Base-by-base conservation (phyloP, 2,113 vertebrate genomes). In the Grammomys dolichurus region DNA sequence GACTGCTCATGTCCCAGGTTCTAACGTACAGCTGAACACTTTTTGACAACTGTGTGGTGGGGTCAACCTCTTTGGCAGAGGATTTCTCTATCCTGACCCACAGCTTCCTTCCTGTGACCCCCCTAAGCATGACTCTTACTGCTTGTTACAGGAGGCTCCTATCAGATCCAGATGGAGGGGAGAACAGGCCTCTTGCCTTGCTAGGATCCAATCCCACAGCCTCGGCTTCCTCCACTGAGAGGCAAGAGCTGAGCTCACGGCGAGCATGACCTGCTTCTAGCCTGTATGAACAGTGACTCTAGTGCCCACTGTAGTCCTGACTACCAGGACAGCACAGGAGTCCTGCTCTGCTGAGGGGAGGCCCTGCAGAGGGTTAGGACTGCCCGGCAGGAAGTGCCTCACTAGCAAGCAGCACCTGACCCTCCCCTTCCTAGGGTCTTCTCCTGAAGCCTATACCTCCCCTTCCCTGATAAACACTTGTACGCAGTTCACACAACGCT, bases 361-460 rank as follows among this genome's bases (percentile, higher is more conserved):
- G 67, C 43, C 43, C 84, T 67, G 60, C 63, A 22, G 28, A 33
- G 28, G 63, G 31, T 69, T 48, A 46, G 43, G 31, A 46, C 84
- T 12, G 19, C 63, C 40, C 2, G 9, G 40, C 60, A 36, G 40
- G 17, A 87, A 87, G 84, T 12, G 0, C 36, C 48, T 40, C 4
- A 17, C 12, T 14, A 40, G 13, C 33, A 56, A 26, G 65, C 12
- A 14, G 7, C 31, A 48, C 31, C 11, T 16, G 48, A 54, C 33
- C 31, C 28, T 33, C 63, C 31, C 56, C 26, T 65, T 89, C 77
- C 26, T 58, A 13, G 14, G 6, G 8, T 48, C 22, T 51, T 28
- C 36, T 19, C 22, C 51, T 3, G 40, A 12, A 3, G 73, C 58
- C 16, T 9, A 0, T 13, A 5, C 14, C 43, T 10, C 1, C 56